Percentiles rank a stretch among this genome's conserved stretches.
Evolutionary conservation across 2,797 vertebrate genomes (phyloP).

Genomic region (Adrianichthys oophorus): DNA sequence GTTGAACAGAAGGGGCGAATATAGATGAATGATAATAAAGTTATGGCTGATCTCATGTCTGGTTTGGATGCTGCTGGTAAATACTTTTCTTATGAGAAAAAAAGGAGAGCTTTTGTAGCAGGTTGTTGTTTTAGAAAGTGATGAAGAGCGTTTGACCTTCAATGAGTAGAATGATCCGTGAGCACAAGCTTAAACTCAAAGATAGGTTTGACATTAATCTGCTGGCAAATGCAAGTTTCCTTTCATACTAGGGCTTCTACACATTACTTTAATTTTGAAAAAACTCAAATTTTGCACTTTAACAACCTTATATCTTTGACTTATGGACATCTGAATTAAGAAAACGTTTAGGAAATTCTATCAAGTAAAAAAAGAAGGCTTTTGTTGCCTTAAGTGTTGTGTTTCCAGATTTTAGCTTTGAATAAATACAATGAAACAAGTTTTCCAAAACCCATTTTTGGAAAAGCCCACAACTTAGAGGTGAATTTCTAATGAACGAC

Average conservation of each 20-base stretch:
- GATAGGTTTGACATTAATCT: constrained; percentile 7
- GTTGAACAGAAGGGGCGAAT: constrained; percentile 29
- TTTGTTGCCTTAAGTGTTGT: no score
- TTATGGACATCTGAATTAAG: no score
- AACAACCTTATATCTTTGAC: no score
- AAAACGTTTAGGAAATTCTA: no score
- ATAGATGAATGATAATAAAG: constrained; percentile 1
- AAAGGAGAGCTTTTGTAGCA: background rate
- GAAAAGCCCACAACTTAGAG: no score
- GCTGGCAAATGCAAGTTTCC: background rate
- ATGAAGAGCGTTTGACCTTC: constrained; percentile 14
- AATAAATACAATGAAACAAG: no score
- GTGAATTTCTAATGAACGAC: no score
- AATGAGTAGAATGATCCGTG: background rate
- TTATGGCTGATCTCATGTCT: constrained; percentile 1
- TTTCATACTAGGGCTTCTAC: background rate
- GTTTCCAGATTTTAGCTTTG: no score
- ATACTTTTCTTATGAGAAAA: background rate
- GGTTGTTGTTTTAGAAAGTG: constrained; percentile 5
- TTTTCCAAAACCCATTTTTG: no score
- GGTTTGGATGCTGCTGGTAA: constrained; percentile 1
- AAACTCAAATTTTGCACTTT: no score
- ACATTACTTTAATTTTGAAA: no score
- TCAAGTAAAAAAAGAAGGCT: no score
- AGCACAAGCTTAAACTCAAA: constrained; percentile 1